Evolutionary conservation across 2,888 invertebrate species (phyloP).

Genomic region (Panorpa germanica): DNA sequence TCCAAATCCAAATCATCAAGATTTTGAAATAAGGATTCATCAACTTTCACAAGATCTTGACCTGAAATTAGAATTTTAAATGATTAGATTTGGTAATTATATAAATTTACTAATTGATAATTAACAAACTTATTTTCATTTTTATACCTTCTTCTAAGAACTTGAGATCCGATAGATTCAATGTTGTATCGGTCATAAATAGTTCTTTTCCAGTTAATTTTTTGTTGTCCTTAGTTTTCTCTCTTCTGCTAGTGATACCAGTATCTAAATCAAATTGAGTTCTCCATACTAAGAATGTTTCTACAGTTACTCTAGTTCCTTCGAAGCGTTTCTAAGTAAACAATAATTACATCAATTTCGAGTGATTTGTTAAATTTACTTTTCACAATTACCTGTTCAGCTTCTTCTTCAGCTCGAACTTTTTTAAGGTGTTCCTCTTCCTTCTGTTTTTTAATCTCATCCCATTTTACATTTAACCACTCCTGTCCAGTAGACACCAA

Average conservation of each 20-base stretch:
- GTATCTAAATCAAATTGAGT: slow-evolving; percentile 80
- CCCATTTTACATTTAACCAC: slow-evolving; percentile 76
- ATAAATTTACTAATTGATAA: background rate
- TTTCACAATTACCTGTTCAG: slow-evolving; percentile 45
- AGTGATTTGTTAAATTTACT: background rate
- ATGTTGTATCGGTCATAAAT: slow-evolving; percentile 80
- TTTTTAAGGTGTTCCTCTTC: slow-evolving; percentile 51
- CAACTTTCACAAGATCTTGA: slow-evolving; percentile 66
- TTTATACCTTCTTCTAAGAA: slow-evolving; percentile 70
- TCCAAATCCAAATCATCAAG: slow-evolving; percentile 62
- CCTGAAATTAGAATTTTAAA: slow-evolving; percentile 6
- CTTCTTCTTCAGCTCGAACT: slow-evolving; percentile 63
- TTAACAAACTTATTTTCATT: slow-evolving; percentile 17
- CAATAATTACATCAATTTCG: background rate
- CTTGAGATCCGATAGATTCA: slow-evolving; percentile 92
- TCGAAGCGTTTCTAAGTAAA: slow-evolving; percentile 68
- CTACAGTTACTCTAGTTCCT: slow-evolving; percentile 88
- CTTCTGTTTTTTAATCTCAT: slow-evolving; percentile 47
- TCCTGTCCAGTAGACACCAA: slow-evolving; percentile 86
- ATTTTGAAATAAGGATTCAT: slow-evolving; percentile 84
- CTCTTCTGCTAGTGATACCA: slow-evolving; percentile 51
- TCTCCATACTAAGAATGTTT: slow-evolving; percentile 91
- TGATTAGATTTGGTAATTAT: slow-evolving; percentile 2
- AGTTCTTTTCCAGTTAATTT: slow-evolving; percentile 86
- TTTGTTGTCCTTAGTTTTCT: slow-evolving; percentile 50